These are phyloP conservation scores for Agapostemon virescens DNA, from an alignment of 2,888 invertebrate species.

Conservation along the genomic window DNA sequence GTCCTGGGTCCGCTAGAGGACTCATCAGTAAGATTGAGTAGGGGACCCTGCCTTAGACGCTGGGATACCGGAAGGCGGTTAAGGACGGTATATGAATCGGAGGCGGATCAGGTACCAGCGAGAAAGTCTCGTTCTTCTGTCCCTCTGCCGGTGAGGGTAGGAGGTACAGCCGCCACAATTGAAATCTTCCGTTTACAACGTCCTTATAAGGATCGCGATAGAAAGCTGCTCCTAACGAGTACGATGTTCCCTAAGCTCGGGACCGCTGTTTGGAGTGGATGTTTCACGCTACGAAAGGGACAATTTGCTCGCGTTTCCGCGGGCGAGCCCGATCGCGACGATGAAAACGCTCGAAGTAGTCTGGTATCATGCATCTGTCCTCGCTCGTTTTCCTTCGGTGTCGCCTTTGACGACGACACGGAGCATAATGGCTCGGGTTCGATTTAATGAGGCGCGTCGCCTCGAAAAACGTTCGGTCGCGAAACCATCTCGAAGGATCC, in stretches of 20 bases:
- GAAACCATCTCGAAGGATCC: conserved; percentile 19
- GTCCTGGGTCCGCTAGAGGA: no score
- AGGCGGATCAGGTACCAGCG: no score
- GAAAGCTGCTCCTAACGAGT: not conserved
- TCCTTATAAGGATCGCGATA: not conserved
- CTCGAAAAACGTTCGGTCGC: conserved; percentile 35
- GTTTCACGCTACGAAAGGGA: conserved; percentile 39
- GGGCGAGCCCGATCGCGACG: conserved; percentile 9
- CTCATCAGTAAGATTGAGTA: no score
- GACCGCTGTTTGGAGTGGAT: conserved; percentile 15
- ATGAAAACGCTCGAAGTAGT: not conserved
- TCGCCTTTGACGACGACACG: conserved; percentile 19
- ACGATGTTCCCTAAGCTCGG: not conserved
- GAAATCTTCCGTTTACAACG: not conserved
- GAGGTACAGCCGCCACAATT: no score
- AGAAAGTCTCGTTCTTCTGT: no score
- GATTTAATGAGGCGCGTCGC: conserved; percentile 52
- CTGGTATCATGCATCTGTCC: conserved; percentile 24
- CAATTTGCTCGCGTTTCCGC: conserved; percentile 48
- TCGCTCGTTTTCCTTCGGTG: not conserved
- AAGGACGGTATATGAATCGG: no score
- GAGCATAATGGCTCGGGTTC: conserved; percentile 40
- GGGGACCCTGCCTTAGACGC: no score
- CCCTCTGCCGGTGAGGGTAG: no score
- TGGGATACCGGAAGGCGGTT: no score